Conservation (phyloP, 2,113 vertebrate species). For the Sinosuthora webbiana region DNA sequence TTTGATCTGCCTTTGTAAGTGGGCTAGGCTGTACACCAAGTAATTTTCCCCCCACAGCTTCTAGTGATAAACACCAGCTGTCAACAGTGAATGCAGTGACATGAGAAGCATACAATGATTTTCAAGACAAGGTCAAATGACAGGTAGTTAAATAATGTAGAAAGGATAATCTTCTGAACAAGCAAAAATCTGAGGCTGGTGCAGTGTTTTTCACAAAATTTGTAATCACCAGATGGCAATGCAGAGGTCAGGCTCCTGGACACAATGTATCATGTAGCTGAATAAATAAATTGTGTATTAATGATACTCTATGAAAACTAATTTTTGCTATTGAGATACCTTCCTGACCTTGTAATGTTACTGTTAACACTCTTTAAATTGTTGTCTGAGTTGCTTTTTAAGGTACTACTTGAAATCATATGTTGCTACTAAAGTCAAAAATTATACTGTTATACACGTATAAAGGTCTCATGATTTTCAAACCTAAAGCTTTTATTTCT, state of each 20-base stretch:
- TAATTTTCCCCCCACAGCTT: constrained; percentile 37
- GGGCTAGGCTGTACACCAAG: not conserved
- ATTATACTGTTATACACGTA: accelerated
- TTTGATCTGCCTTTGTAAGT: constrained; percentile 3
- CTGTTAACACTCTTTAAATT: not conserved
- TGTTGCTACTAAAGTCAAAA: not conserved
- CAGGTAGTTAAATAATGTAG: constrained; percentile 60
- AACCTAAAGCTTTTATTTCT: not conserved
- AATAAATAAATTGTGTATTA: constrained; percentile 41
- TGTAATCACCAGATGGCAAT: constrained; percentile 44
- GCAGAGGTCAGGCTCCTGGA: constrained; percentile 28
- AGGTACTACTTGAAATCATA: not conserved
- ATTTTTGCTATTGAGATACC: not conserved
- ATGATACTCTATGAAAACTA: not conserved
- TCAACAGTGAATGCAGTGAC: constrained; percentile 24
- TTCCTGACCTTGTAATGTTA: not conserved
- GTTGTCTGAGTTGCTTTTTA: not conserved
- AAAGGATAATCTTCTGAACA: constrained; percentile 56
- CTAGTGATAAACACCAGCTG: constrained; percentile 62
- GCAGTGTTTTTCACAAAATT: constrained; percentile 5
- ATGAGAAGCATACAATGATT: constrained; percentile 30
- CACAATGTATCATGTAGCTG: not conserved
- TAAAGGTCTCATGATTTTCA: not conserved
- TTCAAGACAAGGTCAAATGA: constrained; percentile 63
- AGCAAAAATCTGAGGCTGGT: not conserved